These are phyloP conservation scores for Acrocephalus kingi DNA, from an alignment of 2,113 vertebrate species.

Conservation along the genomic window DNA sequence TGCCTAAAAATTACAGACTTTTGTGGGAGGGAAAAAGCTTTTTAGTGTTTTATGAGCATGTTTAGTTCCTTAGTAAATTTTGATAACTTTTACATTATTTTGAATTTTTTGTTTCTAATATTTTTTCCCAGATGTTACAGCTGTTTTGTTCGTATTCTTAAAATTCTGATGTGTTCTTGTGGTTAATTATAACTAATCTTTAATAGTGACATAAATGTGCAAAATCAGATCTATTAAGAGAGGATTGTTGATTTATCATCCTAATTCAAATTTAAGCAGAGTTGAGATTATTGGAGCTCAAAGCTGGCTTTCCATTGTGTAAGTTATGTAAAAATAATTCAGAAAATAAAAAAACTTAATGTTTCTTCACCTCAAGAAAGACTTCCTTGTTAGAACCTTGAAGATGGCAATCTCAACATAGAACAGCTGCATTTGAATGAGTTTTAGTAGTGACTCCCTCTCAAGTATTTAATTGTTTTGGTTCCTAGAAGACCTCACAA, in stretches of 20 bases:
- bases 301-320: neutral
- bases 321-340: neutral
- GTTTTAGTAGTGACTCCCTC: conserved; percentile 25
- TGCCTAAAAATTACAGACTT: neutral
- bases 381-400: neutral
- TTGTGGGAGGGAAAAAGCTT: neutral
- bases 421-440: neutral
- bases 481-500: conserved; percentile 81
- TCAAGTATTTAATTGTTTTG: conserved; percentile 64
- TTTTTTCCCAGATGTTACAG: neutral
- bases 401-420: neutral
- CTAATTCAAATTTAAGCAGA: neutral
- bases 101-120: neutral
- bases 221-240: neutral
- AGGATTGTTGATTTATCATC: neutral
- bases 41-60: neutral
- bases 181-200: neutral
- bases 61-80: neutral
- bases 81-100: neutral
- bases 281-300: neutral
- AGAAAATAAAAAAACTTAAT: neutral
- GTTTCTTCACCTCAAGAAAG: neutral
- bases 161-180: neutral
- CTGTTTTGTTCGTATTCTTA: neutral
- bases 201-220: neutral